These are phyloP conservation scores for Diarsia brunnea DNA, from an alignment of 2,888 invertebrate genomes.

Conservation along the genomic window DNA sequence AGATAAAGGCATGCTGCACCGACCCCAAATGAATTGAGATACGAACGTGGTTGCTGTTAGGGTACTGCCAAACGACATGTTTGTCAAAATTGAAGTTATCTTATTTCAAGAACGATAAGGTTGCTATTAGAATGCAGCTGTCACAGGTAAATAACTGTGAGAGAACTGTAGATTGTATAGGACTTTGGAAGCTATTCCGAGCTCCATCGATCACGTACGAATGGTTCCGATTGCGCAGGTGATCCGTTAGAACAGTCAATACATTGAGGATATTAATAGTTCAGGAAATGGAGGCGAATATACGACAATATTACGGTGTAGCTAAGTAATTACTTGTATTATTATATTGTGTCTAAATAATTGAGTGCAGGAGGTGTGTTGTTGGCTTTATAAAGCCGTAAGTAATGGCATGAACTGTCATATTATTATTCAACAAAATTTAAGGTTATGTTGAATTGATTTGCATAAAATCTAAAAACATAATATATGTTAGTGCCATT, in stretches of 20 bases:
- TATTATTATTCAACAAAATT: background rate
- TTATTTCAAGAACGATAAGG: background rate
- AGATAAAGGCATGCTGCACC: too few species aligned
- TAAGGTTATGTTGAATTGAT: background rate
- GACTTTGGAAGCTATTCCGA: slow-evolving; percentile 38
- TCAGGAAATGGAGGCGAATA: slow-evolving; percentile 23
- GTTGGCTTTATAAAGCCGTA: background rate
- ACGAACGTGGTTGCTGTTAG: too few species aligned
- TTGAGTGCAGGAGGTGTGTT: slow-evolving; percentile 6
- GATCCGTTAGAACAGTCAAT: slow-evolving; percentile 59
- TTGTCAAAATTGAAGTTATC: background rate
- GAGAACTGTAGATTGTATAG: slow-evolving; percentile 26
- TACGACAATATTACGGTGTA: slow-evolving; percentile 12
- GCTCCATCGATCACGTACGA: slow-evolving; percentile 56
- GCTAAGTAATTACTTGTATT: background rate
- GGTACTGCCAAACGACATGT: too few species aligned
- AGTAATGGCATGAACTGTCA: background rate
- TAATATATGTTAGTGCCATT: background rate
- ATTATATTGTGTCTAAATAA: slow-evolving; percentile 14
- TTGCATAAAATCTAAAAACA: background rate
- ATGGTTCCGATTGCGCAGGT: slow-evolving; percentile 50
- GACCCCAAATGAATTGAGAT: too few species aligned
- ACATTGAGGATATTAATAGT: slow-evolving; percentile 53
- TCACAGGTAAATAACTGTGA: background rate
- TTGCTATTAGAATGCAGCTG: background rate